Percentiles rank a stretch among this genome's conserved stretches.
phyloP scores from a whole-genome alignment of 2,113 vertebrate genomes.

The Prunella himalayana region DNA sequence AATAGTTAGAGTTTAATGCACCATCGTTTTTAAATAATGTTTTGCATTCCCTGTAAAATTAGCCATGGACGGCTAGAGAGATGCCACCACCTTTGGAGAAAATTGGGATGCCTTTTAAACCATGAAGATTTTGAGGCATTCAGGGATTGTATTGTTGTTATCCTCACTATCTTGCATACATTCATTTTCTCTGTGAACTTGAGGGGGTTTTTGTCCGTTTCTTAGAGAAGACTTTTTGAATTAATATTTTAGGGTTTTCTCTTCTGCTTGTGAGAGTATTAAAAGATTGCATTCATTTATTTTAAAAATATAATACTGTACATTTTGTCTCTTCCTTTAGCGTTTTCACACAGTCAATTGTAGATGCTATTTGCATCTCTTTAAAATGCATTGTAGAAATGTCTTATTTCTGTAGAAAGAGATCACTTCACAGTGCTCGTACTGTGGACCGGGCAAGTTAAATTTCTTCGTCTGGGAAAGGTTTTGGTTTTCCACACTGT shows the following conservation, averaged over 20 bases:
- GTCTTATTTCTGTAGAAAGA: constrained; percentile 24
- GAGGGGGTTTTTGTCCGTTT: constrained; percentile 25
- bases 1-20: constrained; percentile 62
- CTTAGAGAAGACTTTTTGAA: constrained; percentile 6
- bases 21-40: constrained; percentile 69
- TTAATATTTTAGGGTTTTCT: constrained; percentile 15
- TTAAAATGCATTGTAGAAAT: constrained; percentile 49
- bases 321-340: constrained; percentile 34
- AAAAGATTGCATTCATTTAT: constrained; percentile 39
- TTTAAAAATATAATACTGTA: background rate
- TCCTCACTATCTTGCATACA: constrained; percentile 65
- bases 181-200: constrained; percentile 63
- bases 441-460: background rate
- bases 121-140: constrained; percentile 72
- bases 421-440: background rate
- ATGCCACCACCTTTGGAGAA: constrained; percentile 73
- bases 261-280: background rate
- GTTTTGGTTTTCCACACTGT: background rate
- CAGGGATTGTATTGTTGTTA: constrained; percentile 66
- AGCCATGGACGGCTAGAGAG: constrained; percentile 74
- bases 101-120: constrained; percentile 79
- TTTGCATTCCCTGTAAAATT: constrained; percentile 79
- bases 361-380: constrained; percentile 50
- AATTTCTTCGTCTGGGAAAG: background rate
- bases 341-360: background rate